Evolutionary conservation across 2,113 vertebrate genomes (phyloP).

Genomic region (Eclectus roratus): DNA sequence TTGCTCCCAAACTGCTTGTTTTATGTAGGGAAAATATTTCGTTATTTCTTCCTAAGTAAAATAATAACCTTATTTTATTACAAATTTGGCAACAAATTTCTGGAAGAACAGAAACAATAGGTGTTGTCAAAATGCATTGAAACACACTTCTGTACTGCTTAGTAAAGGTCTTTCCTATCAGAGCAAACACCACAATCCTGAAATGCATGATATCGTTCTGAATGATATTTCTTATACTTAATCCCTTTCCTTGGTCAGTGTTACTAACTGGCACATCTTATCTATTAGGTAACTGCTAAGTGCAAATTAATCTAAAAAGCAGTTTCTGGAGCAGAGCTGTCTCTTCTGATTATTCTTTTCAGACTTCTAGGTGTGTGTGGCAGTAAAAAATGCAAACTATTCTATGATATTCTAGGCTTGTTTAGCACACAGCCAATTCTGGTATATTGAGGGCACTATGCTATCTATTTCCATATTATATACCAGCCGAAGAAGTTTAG

Average conservation of each 20-base stretch:
- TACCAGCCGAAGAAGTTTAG: not conserved
- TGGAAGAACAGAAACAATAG: not conserved
- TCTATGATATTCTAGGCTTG: not conserved
- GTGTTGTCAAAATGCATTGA: not conserved
- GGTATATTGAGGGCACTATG: not conserved
- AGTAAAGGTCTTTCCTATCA: not conserved
- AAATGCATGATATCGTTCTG: rapidly evolving
- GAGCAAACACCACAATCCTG: rapidly evolving
- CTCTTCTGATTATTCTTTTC: not conserved
- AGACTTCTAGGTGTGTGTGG: not conserved
- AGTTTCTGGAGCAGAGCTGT: not conserved
- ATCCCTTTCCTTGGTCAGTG: not conserved
- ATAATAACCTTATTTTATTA: not conserved
- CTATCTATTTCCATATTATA: not conserved
- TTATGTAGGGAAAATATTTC: not conserved
- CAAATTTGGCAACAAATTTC: not conserved
- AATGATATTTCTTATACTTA: not conserved
- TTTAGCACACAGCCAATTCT: not conserved
- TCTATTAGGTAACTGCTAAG: not conserved
- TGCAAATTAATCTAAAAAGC: not conserved
- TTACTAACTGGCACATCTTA: not conserved
- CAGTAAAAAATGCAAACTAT: not conserved
- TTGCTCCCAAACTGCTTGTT: rapidly evolving
- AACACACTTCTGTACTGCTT: rapidly evolving
- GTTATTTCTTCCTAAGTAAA: not conserved